Evolutionary conservation across 2,113 vertebrate genomes (phyloP).

Genomic region (Pelvicachromis taeniatus): DNA sequence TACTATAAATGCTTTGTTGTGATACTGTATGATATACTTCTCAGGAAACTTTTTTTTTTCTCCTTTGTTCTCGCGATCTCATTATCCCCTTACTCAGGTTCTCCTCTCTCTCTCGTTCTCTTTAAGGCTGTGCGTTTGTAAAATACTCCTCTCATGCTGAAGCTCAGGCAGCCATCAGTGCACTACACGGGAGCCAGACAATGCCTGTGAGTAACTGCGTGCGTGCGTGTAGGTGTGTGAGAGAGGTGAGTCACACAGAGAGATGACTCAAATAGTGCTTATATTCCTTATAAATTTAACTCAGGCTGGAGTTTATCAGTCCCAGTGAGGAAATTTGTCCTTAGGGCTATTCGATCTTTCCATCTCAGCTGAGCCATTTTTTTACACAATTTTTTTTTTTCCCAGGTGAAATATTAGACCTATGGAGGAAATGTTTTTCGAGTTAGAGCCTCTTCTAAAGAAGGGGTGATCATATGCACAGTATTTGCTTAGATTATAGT

Average conservation of each 20-base stretch:
- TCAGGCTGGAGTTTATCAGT: constrained; percentile 44
- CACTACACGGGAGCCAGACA: constrained; percentile 93
- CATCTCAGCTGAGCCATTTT: neutral
- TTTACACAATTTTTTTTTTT: neutral
- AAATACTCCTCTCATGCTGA: constrained; percentile 93
- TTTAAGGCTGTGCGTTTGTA: constrained; percentile 92
- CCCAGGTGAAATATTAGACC: neutral
- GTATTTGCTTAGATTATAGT: neutral
- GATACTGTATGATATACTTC: neutral
- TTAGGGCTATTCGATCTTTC: neutral
- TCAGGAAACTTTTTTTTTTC: neutral
- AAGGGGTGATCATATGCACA: neutral
- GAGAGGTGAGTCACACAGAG: constrained; percentile 33
- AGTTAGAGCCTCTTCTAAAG: neutral
- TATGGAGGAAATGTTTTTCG: neutral
- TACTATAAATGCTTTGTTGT: neutral
- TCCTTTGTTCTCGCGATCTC: neutral
- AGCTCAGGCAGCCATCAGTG: constrained; percentile 92
- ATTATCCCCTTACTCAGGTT: neutral
- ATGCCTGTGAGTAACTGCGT: constrained; percentile 87
- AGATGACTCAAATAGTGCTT: constrained; percentile 33
- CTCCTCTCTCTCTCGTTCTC: neutral
- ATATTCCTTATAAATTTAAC: constrained; percentile 51
- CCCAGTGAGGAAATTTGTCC: constrained; percentile 18
- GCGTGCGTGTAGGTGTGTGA: constrained; percentile 27